Evolutionary conservation across 2,113 vertebrate species (phyloP).

Genomic region (Xenopus tropicalis): UCB_Xtro_10.0 CM004446.2:98424501-98425000

Average conservation of each 20-base stretch:
- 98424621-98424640: no score
- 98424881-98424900: no score
- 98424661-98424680: not conserved
- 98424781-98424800: slow-evolving; percentile 3
- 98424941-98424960: no score
- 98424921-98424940: no score
- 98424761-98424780: slow-evolving; percentile 9
- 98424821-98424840: slow-evolving; percentile 4
- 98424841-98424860: not conserved
- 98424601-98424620: not conserved
- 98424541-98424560: not conserved
- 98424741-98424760: slow-evolving; percentile 3
- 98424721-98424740: not conserved
- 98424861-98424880: no score
- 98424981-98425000: no score
- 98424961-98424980: no score
- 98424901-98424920: no score
- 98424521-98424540: not conserved
- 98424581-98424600: slow-evolving; percentile 9
- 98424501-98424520: no score
- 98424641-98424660: not conserved
- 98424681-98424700: slow-evolving; percentile 14
- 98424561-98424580: slow-evolving; percentile 3
- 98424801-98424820: slow-evolving; percentile 2
- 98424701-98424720: not conserved